Conservation (phyloP, 2,797 vertebrate genomes). For the Bucorvus abyssinicus region DNA sequence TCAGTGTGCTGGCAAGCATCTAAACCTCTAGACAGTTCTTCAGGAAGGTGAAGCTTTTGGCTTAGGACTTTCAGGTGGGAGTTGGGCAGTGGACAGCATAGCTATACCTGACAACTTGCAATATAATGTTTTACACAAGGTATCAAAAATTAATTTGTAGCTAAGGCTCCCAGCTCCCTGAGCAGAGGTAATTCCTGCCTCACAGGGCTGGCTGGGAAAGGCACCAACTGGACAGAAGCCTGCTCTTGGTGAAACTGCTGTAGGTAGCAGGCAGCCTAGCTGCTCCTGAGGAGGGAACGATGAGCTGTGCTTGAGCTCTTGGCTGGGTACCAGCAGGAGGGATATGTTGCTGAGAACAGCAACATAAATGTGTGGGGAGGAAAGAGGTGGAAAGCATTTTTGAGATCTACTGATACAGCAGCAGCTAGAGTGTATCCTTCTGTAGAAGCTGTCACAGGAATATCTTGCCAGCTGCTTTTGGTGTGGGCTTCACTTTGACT, state of each 20-base stretch:
- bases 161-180: neutral
- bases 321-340: constrained; percentile 4
- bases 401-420: constrained; percentile 13
- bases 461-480: neutral
- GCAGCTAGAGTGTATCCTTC: neutral
- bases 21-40: neutral
- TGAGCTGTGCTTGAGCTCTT: constrained; percentile 22
- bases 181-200: neutral
- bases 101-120: neutral
- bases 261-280: neutral
- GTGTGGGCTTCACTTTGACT: neutral
- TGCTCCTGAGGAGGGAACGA: neutral
- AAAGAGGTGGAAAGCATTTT: constrained; percentile 33
- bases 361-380: neutral
- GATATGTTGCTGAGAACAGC: constrained; percentile 9
- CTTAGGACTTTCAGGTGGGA: neutral
- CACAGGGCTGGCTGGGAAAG: neutral
- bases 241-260: constrained; percentile 6
- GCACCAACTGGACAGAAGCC: constrained; percentile 4
- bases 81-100: neutral
- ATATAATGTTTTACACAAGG: neutral
- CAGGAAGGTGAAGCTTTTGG: neutral
- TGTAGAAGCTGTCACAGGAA: neutral
- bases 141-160: neutral
- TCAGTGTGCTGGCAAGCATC: neutral